Conservation (phyloP, 92 coral and sea anemone genomes). For the Umimayanthus kanabou region DNA sequence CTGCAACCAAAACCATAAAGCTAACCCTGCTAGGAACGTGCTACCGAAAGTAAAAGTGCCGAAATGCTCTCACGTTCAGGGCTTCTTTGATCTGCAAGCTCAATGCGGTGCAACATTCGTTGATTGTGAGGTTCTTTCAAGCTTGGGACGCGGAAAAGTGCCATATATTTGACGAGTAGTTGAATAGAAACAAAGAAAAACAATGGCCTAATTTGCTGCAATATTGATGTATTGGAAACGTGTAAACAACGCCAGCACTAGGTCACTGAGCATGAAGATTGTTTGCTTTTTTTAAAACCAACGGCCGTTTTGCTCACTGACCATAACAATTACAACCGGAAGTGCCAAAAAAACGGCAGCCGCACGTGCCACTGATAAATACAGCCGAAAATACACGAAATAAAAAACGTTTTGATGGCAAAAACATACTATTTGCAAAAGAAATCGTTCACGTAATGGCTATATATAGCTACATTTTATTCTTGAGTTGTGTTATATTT, state of each 20-base stretch:
- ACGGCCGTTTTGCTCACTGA: conserved; percentile 15
- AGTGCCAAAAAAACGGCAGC: not conserved
- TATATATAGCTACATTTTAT: not conserved
- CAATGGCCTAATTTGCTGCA: conserved; percentile 6
- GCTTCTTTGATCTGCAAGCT: too few relatives aligned
- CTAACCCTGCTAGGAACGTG: not conserved
- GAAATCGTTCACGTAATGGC: not conserved
- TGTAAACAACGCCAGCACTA: conserved; percentile 34
- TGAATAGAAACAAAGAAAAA: conserved; percentile 29
- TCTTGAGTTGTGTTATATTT: not conserved
- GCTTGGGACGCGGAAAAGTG: not conserved
- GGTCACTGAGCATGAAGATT: conserved; percentile 13
- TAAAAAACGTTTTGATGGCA: too few relatives aligned
- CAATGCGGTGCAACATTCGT: too few relatives aligned
- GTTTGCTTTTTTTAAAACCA: conserved; percentile 17
- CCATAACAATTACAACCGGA: conserved; percentile 1
- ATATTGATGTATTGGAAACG: conserved; percentile 9
- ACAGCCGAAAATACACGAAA: not conserved
- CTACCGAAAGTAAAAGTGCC: not conserved
- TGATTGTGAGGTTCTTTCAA: not conserved
- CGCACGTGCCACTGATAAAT: not conserved
- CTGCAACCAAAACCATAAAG: not conserved
- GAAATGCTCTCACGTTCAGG: not conserved
- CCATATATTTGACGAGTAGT: conserved; percentile 22
- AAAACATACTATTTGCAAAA: too few relatives aligned